Conservation (phyloP, 2,888 invertebrate species). For the Chironomus riparius region DNA sequence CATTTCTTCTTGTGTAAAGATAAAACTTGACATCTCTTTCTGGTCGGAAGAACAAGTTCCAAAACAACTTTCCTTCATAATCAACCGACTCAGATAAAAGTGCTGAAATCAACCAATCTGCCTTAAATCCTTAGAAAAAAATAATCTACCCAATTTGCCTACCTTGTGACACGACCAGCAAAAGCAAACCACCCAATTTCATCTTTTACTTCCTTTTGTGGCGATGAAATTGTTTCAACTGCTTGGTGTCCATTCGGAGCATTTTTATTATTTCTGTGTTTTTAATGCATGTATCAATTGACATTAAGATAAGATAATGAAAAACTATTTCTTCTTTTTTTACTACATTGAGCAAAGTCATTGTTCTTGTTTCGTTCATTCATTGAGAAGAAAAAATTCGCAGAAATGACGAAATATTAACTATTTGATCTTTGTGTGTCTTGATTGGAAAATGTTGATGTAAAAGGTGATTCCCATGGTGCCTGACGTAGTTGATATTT, state of each 20-base stretch:
- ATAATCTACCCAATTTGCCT: background rate
- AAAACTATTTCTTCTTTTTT: background rate
- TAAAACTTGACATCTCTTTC: constrained; percentile 2
- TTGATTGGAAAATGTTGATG: too few relatives aligned
- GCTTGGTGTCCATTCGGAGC: too few relatives aligned
- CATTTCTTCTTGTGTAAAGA: constrained; percentile 15
- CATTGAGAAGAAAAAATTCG: too few relatives aligned
- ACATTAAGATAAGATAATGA: background rate
- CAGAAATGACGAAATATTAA: too few relatives aligned
- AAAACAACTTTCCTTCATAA: constrained; percentile 5
- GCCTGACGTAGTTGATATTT: too few relatives aligned
- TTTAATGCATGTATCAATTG: background rate
- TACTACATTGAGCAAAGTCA: too few relatives aligned
- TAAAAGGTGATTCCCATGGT: too few relatives aligned
- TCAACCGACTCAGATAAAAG: background rate
- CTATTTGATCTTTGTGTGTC: too few relatives aligned
- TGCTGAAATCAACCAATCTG: background rate
- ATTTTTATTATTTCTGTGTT: background rate
- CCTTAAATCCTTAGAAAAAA: background rate
- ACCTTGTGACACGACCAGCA: background rate
- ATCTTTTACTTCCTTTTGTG: background rate
- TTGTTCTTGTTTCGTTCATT: too few relatives aligned
- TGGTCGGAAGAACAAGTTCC: background rate
- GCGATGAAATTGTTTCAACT: too few relatives aligned
- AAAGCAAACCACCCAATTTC: background rate